Evolutionary conservation across 2,113 vertebrate species (phyloP).

Genomic region (Romanogobio albipinnatus): DNA sequence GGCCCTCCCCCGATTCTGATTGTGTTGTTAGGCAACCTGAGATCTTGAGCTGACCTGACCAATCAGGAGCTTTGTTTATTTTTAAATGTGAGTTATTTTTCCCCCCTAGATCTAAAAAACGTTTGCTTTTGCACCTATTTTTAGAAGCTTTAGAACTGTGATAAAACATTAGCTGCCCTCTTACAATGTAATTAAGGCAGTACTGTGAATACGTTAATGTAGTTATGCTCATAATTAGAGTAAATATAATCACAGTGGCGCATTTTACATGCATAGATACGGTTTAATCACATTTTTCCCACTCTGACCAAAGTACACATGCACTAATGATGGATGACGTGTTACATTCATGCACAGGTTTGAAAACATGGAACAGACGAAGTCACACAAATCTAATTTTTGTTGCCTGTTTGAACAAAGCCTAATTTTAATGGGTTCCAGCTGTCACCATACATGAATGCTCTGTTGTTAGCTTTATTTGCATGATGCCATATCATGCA

Average conservation of each 20-base stretch:
- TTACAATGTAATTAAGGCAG: neutral
- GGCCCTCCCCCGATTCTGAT: constrained; percentile 55
- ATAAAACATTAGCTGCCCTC: neutral
- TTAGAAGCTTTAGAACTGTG: too few species aligned
- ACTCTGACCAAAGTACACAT: neutral
- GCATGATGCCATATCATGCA: neutral
- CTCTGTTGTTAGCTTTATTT: constrained; percentile 9
- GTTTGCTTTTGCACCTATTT: too few species aligned
- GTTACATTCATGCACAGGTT: neutral
- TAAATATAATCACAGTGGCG: neutral
- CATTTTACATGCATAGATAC: neutral
- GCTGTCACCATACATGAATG: neutral
- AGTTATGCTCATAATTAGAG: neutral
- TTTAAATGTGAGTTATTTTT: constrained; percentile 35
- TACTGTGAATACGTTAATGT: neutral
- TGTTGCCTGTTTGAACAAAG: constrained; percentile 4
- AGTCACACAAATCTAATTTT: neutral
- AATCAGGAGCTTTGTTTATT: constrained; percentile 22
- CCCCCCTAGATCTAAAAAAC: neutral
- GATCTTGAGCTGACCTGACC: constrained; percentile 55
- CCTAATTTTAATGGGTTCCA: neutral
- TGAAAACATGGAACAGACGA: neutral
- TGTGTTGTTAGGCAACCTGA: constrained; percentile 73
- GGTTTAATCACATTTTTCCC: neutral
- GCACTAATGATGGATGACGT: neutral